Base-by-base conservation (phyloP, 2,797 vertebrate species). In the Podarcis lilfordi region DNA sequence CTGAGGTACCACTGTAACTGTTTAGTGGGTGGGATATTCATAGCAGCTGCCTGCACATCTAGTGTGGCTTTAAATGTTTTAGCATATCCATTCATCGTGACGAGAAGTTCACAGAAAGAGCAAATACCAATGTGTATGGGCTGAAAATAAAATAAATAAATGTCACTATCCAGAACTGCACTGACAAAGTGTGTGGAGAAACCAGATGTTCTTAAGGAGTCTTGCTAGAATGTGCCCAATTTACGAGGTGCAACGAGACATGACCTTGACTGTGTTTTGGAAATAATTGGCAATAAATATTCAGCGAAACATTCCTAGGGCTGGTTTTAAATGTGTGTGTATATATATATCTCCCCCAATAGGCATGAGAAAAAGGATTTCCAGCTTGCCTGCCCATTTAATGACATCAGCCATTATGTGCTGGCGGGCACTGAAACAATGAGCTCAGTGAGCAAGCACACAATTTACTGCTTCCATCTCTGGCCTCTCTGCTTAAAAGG, bases 161-260 rank as follows among this genome's bases (percentile, higher is more conserved):
- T 88, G 11, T 40, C 86, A 89, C 3, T 69, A 32, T 86, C 75
- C 74, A 45, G 93, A 94, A 91, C 37, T 8, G 45, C 1, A 0
- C 78, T 75, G 35, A 3, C 89, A 92, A 40, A 66, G 43, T 94
- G 92, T 93, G 87, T 82, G 91, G 71, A 82, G 59, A 87, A 45
- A 43, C 0, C 0, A 79, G 92, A 89, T 23, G 76, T 88, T 94
- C 91, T 89, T 83, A 76, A 94, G 84, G 87, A 89, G 91, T 92
- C 88, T 80, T 80, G 93, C 86, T 92, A 91, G 80, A 91, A 27
- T 91, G 90, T 86, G 86, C 91, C 90, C 89, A 86, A 75, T 96
- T 95, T 95, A 95, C 84, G 91, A 95, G 94, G 92, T 95, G 94
- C 86, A 86, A 80, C 91, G 93, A 55, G 87, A 96, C 80, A 90